phyloP scores from a whole-genome alignment of 1,140 invertebrate genomes.

The Drosophila subpulchrella region DNA sequence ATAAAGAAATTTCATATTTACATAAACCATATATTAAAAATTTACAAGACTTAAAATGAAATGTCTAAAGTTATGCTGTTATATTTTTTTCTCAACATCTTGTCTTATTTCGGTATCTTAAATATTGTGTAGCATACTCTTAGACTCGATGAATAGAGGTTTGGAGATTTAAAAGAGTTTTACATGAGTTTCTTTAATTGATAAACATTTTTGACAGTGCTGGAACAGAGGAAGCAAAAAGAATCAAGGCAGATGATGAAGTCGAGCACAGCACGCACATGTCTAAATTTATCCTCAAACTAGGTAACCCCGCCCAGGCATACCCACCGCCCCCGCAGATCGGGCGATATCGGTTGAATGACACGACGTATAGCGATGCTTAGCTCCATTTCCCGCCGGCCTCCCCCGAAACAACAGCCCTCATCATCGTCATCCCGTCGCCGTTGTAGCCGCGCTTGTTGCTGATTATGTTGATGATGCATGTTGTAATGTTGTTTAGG shows the following conservation, averaged over 20 bases:
- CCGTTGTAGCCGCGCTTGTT: conserved; percentile 52
- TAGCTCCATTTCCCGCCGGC: conserved; percentile 23
- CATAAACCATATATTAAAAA: no score
- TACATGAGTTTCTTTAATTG: no score
- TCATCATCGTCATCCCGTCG: conserved; percentile 3
- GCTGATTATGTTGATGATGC: conserved; percentile 81
- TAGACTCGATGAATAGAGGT: no score
- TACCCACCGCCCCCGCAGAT: conserved; percentile 25
- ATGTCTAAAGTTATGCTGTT: no score
- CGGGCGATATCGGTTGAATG: conserved; percentile 69
- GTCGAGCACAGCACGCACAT: conserved; percentile 65
- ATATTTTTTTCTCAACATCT: no score
- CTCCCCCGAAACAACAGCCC: conserved; percentile 3
- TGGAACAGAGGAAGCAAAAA: conserved; percentile 7
- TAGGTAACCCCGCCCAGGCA: conserved; percentile 35
- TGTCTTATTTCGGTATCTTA: no score
- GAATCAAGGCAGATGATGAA: conserved; percentile 54
- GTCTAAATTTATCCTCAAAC: conserved; percentile 66
- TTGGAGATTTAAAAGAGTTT: no score
- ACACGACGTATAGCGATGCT: conserved; percentile 60
- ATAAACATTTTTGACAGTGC: conserved; percentile 3
- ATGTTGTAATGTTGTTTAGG: conserved; percentile 79
- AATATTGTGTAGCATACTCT: no score
- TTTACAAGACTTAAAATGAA: no score
- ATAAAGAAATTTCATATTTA: no score